A percentile compares a stretch with the other conserved stretches of the same genome.
These are phyloP conservation scores for Alligator sinensis DNA, from an alignment of 2,113 vertebrate genomes.

Conservation along the genomic window DNA sequence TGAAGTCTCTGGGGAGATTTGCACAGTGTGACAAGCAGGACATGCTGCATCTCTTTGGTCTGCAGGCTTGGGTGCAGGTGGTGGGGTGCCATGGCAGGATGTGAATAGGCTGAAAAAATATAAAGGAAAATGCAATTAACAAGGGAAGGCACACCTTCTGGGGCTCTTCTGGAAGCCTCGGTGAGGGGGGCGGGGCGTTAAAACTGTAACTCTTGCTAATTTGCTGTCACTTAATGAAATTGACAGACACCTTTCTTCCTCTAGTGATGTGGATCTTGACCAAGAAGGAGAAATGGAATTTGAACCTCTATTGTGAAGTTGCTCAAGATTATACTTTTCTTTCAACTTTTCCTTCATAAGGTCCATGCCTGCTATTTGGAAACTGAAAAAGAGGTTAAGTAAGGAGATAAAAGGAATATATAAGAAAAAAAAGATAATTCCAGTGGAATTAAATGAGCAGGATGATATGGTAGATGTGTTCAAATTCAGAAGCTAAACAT, in stretches of 20 bases:
- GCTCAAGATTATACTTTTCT: not conserved
- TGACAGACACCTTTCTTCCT: not conserved
- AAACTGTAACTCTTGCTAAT: not conserved
- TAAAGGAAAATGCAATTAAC: no score
- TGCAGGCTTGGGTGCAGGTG: no score
- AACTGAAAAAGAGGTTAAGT: constrained; percentile 28
- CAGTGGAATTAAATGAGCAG: constrained; percentile 44
- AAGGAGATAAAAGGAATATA: not conserved
- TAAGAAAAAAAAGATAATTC: constrained; percentile 32
- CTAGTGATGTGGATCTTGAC: not conserved
- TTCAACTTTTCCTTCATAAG: constrained; percentile 1
- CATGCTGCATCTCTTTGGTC: no score
- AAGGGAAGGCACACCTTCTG: no score
- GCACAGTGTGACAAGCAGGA: no score
- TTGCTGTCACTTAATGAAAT: not conserved
- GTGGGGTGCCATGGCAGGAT: no score
- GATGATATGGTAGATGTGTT: constrained; percentile 36
- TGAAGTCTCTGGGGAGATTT: no score
- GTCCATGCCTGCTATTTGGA: not conserved
- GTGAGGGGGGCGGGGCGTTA: not conserved
- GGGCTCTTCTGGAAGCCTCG: no score
- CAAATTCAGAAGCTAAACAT: constrained; percentile 58
- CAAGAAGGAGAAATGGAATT: not conserved
- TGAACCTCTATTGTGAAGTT: not conserved
- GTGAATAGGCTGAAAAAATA: no score